Base-by-base conservation (phyloP, 2,797 vertebrate genomes). In the Mormyrops boulengeri region DNA sequence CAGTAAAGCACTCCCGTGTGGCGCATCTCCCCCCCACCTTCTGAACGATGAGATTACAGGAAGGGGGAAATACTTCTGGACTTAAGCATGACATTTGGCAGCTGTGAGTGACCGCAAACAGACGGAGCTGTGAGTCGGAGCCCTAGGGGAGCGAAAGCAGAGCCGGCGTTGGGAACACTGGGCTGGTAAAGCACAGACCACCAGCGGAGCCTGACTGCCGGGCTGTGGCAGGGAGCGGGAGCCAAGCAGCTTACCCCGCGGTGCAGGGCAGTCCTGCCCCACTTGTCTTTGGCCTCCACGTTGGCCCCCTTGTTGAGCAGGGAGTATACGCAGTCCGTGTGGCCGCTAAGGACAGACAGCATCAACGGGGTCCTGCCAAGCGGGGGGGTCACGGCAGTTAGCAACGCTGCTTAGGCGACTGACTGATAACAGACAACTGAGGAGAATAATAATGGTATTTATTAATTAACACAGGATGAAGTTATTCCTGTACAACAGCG, bases 251-350 rank as follows among this genome's bases (percentile, higher is more conserved):
- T 97, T 95, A 99, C 98, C 96, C 98, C 98, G 96, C 98, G 96
- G 85, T 99, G 98, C 49, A 99, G 93, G 34, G 98, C 98, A 0
- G 98, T 99, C 94, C 98, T 97, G 92, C 98, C 98, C 98, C 98
- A 98, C 90, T 98, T 98, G 94, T 99, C 98, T 98, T 98, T 99
- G 98, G 98, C 98, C 96, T 99, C 97, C 90, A 98, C 98, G 60
- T 93, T 97, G 91, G 98, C 98, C 95, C 98, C 98, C 94, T 99
- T 99, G 94, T 98, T 99, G 60, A 99, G 96, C 90, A 99, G 94
- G 77, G 98, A 99, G 95, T 99, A 99, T 60, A 99, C 98, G 66
- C 98, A 99, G 92, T 99, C 98, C 0, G 97, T 99, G 96, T 99
- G 98, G 91, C 98, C 98, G 0, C 98, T 98, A 92, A 99, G 96